Conservation (phyloP, 2,797 vertebrate species). For the Forpus xanthops region DNA sequence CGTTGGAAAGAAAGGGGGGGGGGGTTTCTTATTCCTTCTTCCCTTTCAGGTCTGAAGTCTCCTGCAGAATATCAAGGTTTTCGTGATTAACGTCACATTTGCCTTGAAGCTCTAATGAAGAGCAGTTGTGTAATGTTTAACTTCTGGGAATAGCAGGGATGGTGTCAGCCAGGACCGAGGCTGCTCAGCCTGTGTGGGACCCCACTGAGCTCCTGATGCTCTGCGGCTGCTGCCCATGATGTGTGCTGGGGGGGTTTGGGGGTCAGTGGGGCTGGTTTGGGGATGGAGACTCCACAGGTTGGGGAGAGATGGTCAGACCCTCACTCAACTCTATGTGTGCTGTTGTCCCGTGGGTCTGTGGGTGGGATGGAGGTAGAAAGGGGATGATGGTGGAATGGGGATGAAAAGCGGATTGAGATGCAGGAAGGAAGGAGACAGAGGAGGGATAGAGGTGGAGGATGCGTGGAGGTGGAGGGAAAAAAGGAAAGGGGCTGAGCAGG, state of each 20-base stretch:
- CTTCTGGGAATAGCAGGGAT: not conserved
- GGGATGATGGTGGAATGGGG: too few relatives aligned
- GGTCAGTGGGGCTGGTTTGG: not conserved
- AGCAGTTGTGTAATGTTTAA: not conserved
- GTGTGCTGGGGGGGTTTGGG: not conserved
- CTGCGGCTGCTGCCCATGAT: not conserved
- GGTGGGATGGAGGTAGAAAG: not conserved
- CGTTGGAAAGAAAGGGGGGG: slow-evolving; percentile 20
- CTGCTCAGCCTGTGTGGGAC: not conserved
- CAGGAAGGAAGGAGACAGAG: too few relatives aligned
- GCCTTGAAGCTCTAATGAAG: slow-evolving; percentile 68
- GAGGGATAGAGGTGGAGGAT: too few relatives aligned
- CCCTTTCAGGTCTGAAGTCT: slow-evolving; percentile 60
- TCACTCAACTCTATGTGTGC: not conserved
- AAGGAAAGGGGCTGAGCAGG: not conserved
- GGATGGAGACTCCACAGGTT: not conserved
- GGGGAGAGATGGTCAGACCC: not conserved
- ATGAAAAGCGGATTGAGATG: too few relatives aligned
- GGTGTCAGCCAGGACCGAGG: not conserved
- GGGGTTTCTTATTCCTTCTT: not conserved
- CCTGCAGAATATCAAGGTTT: slow-evolving; percentile 74
- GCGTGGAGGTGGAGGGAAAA: not conserved
- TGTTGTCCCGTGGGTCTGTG: rapidly evolving
- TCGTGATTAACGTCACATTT: slow-evolving; percentile 60
- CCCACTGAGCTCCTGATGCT: not conserved